Evolutionary conservation across 2,113 vertebrate species (phyloP).

Genomic region (Pelecanoides urinatrix): DNA sequence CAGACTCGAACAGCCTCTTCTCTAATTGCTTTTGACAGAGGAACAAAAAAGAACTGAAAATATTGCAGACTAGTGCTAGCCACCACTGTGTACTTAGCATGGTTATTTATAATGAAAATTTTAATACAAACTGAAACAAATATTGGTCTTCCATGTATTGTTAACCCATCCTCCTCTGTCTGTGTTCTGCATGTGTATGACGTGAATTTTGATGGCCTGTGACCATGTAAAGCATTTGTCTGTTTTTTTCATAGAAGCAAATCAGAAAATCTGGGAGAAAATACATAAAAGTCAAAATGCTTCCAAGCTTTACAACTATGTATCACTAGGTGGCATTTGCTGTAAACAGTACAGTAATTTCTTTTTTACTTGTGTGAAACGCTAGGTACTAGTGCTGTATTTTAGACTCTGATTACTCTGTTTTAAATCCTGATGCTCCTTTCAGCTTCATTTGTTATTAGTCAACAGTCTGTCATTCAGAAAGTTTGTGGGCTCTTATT

Average conservation of each 20-base stretch:
- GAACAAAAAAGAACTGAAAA: not conserved
- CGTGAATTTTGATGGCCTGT: not conserved
- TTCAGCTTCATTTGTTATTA: not conserved
- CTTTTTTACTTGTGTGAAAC: not conserved
- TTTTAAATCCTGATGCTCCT: not conserved
- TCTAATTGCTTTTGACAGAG: constrained; percentile 34
- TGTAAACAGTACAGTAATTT: constrained; percentile 10
- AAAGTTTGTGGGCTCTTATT: not conserved
- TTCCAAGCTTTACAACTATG: not conserved
- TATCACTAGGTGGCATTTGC: constrained; percentile 55
- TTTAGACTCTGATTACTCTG: not conserved
- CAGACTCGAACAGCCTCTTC: constrained; percentile 32
- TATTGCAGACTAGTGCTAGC: not conserved
- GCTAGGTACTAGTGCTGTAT: not conserved
- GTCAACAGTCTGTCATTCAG: not conserved
- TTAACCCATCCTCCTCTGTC: not conserved
- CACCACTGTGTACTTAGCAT: not conserved
- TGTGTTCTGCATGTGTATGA: not conserved
- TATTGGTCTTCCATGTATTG: not conserved
- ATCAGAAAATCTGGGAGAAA: not conserved
- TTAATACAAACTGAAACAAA: not conserved
- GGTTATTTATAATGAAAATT: not conserved
- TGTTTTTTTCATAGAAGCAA: not conserved
- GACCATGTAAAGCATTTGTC: not conserved
- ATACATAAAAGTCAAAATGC: not conserved